A percentile compares a stretch with the other conserved stretches of the same genome.
These are phyloP conservation scores for Triops cancriformis DNA, from an alignment of 1,140 invertebrate genomes.

Conservation along the genomic window DNA sequence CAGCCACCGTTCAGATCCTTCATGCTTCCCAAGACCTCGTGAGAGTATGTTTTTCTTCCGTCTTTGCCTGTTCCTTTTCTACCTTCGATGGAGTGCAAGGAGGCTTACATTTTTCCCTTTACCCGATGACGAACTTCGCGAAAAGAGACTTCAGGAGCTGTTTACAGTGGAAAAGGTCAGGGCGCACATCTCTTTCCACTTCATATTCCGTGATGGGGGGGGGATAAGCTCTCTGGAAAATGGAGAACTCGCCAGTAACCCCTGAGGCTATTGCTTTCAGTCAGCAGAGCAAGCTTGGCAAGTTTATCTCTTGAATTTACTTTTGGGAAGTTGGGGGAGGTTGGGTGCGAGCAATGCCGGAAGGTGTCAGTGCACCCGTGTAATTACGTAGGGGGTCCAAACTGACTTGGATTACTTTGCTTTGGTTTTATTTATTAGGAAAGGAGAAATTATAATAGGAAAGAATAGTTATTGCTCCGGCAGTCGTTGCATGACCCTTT, in stretches of 20 bases:
- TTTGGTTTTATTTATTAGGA: too few species aligned
- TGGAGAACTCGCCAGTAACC: not conserved
- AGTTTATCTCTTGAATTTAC: not conserved
- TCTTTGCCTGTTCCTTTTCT: not conserved
- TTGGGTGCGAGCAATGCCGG: too few species aligned
- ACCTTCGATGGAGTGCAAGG: not conserved
- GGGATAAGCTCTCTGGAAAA: not conserved
- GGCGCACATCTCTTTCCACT: conserved; percentile 3
- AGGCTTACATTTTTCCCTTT: not conserved
- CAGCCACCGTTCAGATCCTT: not conserved
- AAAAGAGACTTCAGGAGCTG: not conserved
- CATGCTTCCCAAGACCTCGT: not conserved
- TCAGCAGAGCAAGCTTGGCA: not conserved
- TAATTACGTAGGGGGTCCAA: too few species aligned
- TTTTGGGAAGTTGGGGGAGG: too few species aligned
- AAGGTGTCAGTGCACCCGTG: too few species aligned
- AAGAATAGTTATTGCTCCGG: too few species aligned
- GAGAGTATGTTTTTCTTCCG: not conserved
- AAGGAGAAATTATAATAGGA: too few species aligned
- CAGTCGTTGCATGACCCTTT: too few species aligned
- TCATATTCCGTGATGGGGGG: not conserved
- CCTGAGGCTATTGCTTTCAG: not conserved
- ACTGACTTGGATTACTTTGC: too few species aligned
- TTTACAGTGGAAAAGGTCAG: not conserved
- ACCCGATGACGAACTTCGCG: not conserved